These are phyloP conservation scores for Apodemus sylvaticus DNA, from an alignment of 2,113 vertebrate species.

Conservation along the genomic window DNA sequence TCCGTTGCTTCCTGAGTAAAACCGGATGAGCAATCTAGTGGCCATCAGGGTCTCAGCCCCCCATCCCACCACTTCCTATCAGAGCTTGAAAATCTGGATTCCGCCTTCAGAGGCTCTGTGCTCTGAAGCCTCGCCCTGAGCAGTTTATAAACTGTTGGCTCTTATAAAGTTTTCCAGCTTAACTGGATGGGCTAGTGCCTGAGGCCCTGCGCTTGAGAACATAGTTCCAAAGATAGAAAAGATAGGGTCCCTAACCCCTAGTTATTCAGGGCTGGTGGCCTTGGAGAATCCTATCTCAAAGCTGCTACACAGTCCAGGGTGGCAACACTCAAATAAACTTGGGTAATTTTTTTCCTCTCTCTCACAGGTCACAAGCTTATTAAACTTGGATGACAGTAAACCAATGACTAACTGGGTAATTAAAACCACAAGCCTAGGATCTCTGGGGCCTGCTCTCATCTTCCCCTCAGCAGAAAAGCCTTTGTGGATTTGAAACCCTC, in stretches of 20 bases:
- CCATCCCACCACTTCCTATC: not conserved
- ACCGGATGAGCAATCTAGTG: not conserved
- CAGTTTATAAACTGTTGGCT: not conserved
- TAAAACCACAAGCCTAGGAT: conserved; percentile 50
- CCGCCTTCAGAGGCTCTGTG: not conserved
- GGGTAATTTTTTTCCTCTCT: not conserved
- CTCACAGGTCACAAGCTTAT: conserved; percentile 48
- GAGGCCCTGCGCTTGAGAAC: not conserved
- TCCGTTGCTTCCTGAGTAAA: not conserved
- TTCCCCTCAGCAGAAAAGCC: not conserved
- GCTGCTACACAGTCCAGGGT: not conserved
- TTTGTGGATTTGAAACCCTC: conserved; percentile 25
- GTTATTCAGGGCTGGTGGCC: not conserved
- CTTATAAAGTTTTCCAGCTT: conserved; percentile 27
- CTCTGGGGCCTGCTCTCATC: not conserved
- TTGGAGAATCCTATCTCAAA: not conserved
- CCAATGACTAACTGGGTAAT: conserved; percentile 62
- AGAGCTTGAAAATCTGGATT: not conserved
- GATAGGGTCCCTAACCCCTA: no score
- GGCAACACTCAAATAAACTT: not conserved
- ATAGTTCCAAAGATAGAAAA: not conserved
- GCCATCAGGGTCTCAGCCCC: no score
- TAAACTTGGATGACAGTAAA: conserved; percentile 63
- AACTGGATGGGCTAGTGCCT: not conserved
- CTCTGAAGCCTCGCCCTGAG: not conserved